These are phyloP conservation scores for Ptilodon capucinus DNA, from an alignment of 2,888 invertebrate genomes.

Conservation along the genomic window DNA sequence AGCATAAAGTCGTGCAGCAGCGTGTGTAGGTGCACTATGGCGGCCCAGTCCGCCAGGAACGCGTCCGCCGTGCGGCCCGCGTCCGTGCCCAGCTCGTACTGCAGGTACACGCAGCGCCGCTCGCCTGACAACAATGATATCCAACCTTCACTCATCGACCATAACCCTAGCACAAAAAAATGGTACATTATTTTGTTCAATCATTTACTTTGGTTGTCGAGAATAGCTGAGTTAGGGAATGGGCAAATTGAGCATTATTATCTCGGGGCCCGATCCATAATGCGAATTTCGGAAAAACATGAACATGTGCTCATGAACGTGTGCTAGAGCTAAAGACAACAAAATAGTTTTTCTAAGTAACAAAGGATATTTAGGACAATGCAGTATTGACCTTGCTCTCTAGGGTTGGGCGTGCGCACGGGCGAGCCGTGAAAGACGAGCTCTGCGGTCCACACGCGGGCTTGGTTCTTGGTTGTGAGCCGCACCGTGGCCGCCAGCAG, in stretches of 20 bases:
- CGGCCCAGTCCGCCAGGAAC: slow-evolving; percentile 95
- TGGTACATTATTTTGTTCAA: too few relatives aligned
- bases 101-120: slow-evolving; percentile 93
- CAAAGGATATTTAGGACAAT: too few relatives aligned
- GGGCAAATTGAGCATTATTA: too few relatives aligned
- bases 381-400: slow-evolving; percentile 86
- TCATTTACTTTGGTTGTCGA: too few relatives aligned
- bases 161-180: too few relatives aligned
- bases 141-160: not conserved
- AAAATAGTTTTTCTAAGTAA: too few relatives aligned
- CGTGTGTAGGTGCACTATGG: slow-evolving; percentile 94
- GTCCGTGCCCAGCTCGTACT: slow-evolving; percentile 94
- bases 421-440: slow-evolving; percentile 94
- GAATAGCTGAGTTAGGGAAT: too few relatives aligned
- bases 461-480: slow-evolving; percentile 89
- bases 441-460: slow-evolving; percentile 94
- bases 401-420: slow-evolving; percentile 89
- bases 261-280: too few relatives aligned
- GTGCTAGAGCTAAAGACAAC: not conserved
- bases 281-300: too few relatives aligned
- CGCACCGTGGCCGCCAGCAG: slow-evolving; percentile 92
- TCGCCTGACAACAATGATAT: slow-evolving; percentile 78
- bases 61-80: slow-evolving; percentile 94
- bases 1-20: slow-evolving; percentile 92
- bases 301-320: too few relatives aligned